Percentiles rank a stretch among this genome's conserved stretches.
These are phyloP conservation scores for Neodontobutis hainanensis DNA, from an alignment of 2,113 vertebrate genomes.

Conservation along the genomic window DNA sequence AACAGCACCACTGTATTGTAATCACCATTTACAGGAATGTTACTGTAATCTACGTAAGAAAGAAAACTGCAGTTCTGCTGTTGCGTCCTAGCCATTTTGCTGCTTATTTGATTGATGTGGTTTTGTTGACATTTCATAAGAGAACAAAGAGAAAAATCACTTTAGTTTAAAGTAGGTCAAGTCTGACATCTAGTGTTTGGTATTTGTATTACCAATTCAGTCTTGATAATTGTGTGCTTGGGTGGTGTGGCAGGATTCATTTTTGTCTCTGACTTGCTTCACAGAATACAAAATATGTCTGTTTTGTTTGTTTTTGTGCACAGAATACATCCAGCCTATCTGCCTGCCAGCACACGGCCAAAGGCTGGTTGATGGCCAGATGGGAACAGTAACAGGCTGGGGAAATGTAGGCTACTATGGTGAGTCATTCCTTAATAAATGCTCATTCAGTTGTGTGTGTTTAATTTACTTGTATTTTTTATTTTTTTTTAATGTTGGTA, in stretches of 20 bases:
- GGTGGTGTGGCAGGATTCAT: too few species aligned
- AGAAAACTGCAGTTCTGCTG: neutral
- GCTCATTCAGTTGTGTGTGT: too few species aligned
- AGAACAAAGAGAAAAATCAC: neutral
- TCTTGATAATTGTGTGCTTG: neutral
- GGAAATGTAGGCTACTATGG: conserved; percentile 88
- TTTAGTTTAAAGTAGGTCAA: neutral
- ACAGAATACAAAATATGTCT: too few species aligned
- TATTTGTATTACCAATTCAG: conserved; percentile 17
- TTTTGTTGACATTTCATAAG: too few species aligned
- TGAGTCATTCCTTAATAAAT: conserved; percentile 58
- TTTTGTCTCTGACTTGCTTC: too few species aligned
- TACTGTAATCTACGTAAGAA: neutral
- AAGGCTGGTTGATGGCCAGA: conserved; percentile 82
- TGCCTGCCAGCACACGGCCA: conserved; percentile 88
- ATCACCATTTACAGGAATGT: neutral
- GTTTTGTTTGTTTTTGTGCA: conserved; percentile 10
- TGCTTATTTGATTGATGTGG: too few species aligned
- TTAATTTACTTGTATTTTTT: too few species aligned
- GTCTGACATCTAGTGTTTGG: conserved; percentile 57
- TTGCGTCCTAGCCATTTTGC: too few species aligned
- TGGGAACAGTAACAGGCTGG: conserved; percentile 90
- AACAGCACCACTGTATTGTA: neutral
- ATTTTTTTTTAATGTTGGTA: neutral
- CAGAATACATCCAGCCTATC: conserved; percentile 89